These are phyloP conservation scores for Pantherophis vulpinus DNA, from an alignment of 2,797 vertebrate species.

Conservation along the genomic window DNA sequence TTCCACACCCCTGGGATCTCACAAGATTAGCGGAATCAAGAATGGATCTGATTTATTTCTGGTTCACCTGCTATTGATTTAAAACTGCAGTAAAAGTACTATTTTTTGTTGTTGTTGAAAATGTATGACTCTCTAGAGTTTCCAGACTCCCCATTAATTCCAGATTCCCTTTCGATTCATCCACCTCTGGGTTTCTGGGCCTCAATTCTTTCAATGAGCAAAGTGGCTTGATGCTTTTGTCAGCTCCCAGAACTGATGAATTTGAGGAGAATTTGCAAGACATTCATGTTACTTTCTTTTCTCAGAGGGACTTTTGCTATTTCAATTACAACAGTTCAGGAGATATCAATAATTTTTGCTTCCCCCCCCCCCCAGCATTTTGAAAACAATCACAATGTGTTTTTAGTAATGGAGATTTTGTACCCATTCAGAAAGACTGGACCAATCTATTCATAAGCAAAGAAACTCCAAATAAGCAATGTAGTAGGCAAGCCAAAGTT, in stretches of 20 bases:
- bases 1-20: neutral
- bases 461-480: no score
- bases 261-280: neutral
- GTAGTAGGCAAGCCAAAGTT: no score
- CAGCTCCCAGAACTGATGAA: neutral
- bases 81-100: neutral
- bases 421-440: no score
- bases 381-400: neutral
- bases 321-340: neutral
- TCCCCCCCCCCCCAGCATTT: neutral
- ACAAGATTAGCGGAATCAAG: neutral
- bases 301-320: neutral
- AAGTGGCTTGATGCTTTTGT: neutral
- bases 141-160: neutral
- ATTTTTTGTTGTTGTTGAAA: neutral
- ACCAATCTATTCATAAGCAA: no score
- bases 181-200: neutral
- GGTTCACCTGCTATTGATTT: neutral
- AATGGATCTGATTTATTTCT: neutral
- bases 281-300: neutral
- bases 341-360: neutral
- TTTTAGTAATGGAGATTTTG: neutral
- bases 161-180: neutral
- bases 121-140: neutral
- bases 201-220: neutral